Evolutionary conservation across 2,113 vertebrate species (phyloP).

Genomic region (Daubentonia madagascariensis): DNA sequence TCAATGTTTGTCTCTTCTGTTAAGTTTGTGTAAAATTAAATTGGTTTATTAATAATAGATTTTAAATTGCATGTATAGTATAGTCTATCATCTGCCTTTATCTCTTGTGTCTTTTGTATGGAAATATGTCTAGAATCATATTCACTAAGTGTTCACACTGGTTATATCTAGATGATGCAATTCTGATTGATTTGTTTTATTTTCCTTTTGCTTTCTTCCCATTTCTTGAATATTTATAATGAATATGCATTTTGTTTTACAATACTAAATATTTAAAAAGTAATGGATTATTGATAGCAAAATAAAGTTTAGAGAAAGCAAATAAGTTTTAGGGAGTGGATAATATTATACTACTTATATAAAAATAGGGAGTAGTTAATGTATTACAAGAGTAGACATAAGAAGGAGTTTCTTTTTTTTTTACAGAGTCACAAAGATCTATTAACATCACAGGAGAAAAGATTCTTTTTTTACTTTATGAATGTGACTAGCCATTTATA

Average conservation of each 20-base stretch:
- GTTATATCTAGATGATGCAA: not conserved
- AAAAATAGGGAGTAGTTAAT: not conserved
- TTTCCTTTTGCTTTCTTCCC: not conserved
- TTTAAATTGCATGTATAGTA: not conserved
- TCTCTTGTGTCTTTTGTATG: not conserved
- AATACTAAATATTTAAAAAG: not conserved
- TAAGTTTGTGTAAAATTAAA: not conserved
- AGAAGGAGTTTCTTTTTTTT: not conserved
- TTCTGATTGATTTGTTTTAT: not conserved
- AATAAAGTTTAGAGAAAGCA: not conserved
- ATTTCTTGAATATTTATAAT: not conserved
- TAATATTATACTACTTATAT: not conserved
- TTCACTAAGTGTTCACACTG: not conserved
- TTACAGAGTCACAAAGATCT: not conserved
- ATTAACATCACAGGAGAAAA: not conserved
- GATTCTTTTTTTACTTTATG: not conserved
- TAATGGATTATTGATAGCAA: not conserved
- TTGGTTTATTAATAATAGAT: not conserved
- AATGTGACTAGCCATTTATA: not conserved
- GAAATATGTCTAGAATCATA: not conserved
- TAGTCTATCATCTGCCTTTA: not conserved
- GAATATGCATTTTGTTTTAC: not conserved
- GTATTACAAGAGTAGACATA: not conserved
- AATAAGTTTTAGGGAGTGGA: not conserved
- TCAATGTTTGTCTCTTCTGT: not conserved